Evolutionary conservation across 2,797 vertebrate species (phyloP).

Genomic region (Sphaeramia orbicularis): DNA sequence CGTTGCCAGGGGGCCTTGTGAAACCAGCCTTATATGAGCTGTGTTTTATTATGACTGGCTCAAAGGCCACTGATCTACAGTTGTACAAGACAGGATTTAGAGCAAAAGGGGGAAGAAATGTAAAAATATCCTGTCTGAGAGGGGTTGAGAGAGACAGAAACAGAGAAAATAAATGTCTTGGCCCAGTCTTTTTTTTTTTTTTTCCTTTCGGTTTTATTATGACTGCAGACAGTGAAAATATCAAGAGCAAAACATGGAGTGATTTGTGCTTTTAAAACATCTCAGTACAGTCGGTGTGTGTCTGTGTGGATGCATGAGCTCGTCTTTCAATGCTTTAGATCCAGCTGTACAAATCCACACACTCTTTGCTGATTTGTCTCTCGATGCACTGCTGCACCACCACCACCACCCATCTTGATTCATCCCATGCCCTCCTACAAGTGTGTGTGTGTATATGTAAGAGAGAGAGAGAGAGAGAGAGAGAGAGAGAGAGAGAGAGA

Average conservation of each 20-base stretch:
- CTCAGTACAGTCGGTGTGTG: conserved; percentile 14
- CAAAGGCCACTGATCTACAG: conserved; percentile 68
- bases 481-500: background rate
- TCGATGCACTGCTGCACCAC: conserved; percentile 40
- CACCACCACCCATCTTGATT: conserved; percentile 37
- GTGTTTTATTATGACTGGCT: conserved; percentile 79
- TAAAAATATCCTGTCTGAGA: conserved; percentile 70
- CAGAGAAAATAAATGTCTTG: conserved; percentile 62
- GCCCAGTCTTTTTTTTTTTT: conserved; percentile 21
- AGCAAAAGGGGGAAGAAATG: conserved; percentile 6
- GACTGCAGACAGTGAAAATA: conserved; percentile 72
- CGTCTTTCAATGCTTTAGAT: conserved; percentile 36
- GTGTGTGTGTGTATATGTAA: too few relatives aligned
- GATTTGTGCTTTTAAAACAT: conserved; percentile 63
- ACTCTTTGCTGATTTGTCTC: conserved; percentile 49
- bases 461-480: conserved; percentile 11
- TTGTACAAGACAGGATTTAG: conserved; percentile 62
- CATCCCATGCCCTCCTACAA: conserved; percentile 39
- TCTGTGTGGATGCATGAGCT: conserved; percentile 19
- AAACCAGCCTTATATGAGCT: conserved; percentile 64
- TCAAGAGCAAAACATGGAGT: conserved; percentile 60
- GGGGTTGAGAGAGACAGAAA: conserved; percentile 26
- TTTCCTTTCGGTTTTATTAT: conserved; percentile 71
- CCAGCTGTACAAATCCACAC: conserved; percentile 69
- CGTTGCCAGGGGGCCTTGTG: conserved; percentile 61